Evolutionary conservation across 2,888 invertebrate species (phyloP), one percentile per base, ranked within the genome.

Genomic region (Micropterix aruncella): DNA sequence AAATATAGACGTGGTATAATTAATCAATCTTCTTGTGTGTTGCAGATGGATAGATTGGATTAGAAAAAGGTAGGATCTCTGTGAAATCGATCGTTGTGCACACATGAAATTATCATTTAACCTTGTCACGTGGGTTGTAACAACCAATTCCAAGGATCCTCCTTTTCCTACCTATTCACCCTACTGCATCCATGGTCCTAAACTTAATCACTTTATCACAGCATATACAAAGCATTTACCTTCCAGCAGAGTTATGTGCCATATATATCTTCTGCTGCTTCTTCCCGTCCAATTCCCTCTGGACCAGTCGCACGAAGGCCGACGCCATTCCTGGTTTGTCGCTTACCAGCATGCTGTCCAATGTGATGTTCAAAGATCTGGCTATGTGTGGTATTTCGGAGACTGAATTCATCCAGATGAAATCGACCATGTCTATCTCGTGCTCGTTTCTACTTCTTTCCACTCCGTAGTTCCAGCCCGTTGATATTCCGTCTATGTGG

Each of bases 211-310:
- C n/a, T n/a, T n/a, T n/a, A n/a, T n/a, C n/a, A n/a, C n/a, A n/a
- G n/a, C n/a, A n/a, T n/a, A n/a, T n/a, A n/a, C n/a, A n/a, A 38
- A 40, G 39, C 38, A 57, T 63, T 64, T 59, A 80, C 77, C 73
- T 71, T 55, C 77, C 83, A 61, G 86, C 90, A 2, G 86, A 82
- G 55, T 84, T 86, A 57, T 93, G 92, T 0, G 86, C 80, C 15
- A 87, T 72, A 49, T 77, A 83, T 19, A 92, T 71, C 62, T 73
- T 70, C 51, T 66, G 57, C 59, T 59, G 50, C 9, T 51, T 55
- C 17, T 65, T 66, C 43, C 63, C 60, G 2, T 62, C 68, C 55
- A 56, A 59, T 17, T 62, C 65, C 49, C 65, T 65, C 41, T 69
- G 73, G 15, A 75, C 65, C 17, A 81, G 58, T 57, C 79, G 80